These are phyloP conservation scores for Falco biarmicus DNA, from an alignment of 2,797 vertebrate genomes.

Conservation along the genomic window DNA sequence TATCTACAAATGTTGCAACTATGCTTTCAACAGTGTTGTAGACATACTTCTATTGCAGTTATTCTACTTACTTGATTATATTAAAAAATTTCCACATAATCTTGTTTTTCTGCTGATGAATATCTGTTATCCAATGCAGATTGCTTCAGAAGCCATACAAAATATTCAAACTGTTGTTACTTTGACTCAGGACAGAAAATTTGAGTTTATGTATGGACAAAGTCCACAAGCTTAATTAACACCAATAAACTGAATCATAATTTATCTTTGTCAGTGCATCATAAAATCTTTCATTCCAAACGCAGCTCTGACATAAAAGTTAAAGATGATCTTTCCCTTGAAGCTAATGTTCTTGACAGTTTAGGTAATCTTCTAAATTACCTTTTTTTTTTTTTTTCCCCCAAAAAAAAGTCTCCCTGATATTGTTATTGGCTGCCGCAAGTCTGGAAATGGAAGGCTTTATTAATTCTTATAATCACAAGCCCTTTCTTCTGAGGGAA, in stretches of 20 bases:
- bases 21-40: neutral
- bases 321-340: neutral
- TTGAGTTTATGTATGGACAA: constrained; percentile 84
- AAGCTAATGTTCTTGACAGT: neutral
- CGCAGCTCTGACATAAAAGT: neutral
- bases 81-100: neutral
- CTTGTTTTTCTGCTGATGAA: neutral
- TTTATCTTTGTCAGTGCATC: neutral
- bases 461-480: neutral
- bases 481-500: neutral
- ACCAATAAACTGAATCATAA: neutral
- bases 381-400: neutral
- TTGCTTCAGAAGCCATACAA: constrained; percentile 86
- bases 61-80: neutral
- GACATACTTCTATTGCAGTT: neutral
- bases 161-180: constrained; percentile 87
- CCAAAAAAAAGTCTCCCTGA: neutral
- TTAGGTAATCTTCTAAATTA: neutral
- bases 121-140: constrained; percentile 68
- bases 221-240: constrained; percentile 76
- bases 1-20: neutral
- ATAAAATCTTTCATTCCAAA: neutral
- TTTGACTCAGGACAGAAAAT: constrained; percentile 84
- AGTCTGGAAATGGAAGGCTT: neutral
- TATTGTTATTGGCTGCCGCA: neutral